Conservation (phyloP, 2,888 invertebrate genomes). For the Nycteola revayana region DNA sequence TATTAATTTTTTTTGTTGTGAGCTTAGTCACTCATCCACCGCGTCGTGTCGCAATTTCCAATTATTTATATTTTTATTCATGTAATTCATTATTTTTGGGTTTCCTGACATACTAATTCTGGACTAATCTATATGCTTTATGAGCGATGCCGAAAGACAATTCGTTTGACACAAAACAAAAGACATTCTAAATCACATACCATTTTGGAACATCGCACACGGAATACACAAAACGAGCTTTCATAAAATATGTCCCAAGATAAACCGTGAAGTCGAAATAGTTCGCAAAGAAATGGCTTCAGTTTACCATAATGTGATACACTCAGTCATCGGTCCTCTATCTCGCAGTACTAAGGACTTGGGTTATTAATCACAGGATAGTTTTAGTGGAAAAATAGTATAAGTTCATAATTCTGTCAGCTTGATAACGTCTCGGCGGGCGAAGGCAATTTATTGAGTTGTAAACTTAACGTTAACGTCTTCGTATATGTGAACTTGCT, state of each 20-base stretch:
- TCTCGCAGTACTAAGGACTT: constrained; percentile 51
- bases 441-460: constrained; percentile 25
- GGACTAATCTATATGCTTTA: too few relatives aligned
- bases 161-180: constrained; percentile 1
- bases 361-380: constrained; percentile 52
- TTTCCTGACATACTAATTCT: too few relatives aligned
- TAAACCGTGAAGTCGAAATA: constrained; percentile 57
- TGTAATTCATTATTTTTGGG: too few relatives aligned
- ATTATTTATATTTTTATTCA: too few relatives aligned
- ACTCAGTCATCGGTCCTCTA: constrained; percentile 67
- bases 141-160: too few relatives aligned
- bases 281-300: constrained; percentile 62
- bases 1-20: too few relatives aligned
- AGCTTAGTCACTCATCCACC: too few relatives aligned
- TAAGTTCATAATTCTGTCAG: constrained; percentile 33
- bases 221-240: constrained; percentile 40
- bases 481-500: too few relatives aligned
- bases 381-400: constrained; percentile 38
- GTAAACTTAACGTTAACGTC: too few relatives aligned
- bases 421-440: constrained; percentile 28
- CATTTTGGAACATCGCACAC: constrained; percentile 18
- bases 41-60: too few relatives aligned
- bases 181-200: constrained; percentile 30
- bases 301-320: constrained; percentile 66
- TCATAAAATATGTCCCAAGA: constrained; percentile 61